Evolutionary conservation across 2,797 vertebrate species (phyloP).

Genomic region (Parambassis ranga): DNA sequence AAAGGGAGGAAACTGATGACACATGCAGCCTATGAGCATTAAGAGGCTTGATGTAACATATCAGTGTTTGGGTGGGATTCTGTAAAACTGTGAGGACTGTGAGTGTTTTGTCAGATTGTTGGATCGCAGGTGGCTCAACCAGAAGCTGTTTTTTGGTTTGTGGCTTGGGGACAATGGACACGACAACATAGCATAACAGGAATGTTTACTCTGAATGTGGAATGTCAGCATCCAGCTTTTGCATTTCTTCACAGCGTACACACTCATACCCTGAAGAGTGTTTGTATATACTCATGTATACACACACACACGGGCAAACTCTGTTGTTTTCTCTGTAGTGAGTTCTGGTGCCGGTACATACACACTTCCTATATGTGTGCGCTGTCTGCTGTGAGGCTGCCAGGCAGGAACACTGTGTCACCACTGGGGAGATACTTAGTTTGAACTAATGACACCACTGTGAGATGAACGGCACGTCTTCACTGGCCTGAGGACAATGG

Average conservation of each 20-base stretch:
- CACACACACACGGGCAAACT: neutral
- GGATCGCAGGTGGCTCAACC: neutral
- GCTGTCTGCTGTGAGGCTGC: conserved; percentile 38
- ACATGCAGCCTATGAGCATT: conserved; percentile 11
- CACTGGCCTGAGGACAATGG: conserved; percentile 29
- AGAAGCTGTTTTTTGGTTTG: conserved; percentile 20
- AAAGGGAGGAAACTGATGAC: conserved; percentile 51
- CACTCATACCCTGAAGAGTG: neutral
- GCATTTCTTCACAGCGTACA: neutral
- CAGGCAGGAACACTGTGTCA: conserved; percentile 54
- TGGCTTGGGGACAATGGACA: conserved; percentile 15
- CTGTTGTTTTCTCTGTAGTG: neutral
- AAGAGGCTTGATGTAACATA: conserved; percentile 22
- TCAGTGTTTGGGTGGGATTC: neutral
- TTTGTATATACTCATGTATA: neutral
- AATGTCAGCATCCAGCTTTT: conserved; percentile 28
- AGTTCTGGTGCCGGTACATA: conserved; percentile 16
- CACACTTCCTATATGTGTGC: conserved; percentile 12
- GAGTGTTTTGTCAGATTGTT: neutral
- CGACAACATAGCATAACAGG: conserved; percentile 28
- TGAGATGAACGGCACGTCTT: conserved; percentile 57
- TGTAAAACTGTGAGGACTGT: neutral
- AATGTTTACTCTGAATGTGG: conserved; percentile 44
- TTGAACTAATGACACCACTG: conserved; percentile 56
- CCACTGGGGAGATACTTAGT: conserved; percentile 41